phyloP scores from a whole-genome alignment of 2,113 vertebrate species.

The Halcyon malimbica region DNA sequence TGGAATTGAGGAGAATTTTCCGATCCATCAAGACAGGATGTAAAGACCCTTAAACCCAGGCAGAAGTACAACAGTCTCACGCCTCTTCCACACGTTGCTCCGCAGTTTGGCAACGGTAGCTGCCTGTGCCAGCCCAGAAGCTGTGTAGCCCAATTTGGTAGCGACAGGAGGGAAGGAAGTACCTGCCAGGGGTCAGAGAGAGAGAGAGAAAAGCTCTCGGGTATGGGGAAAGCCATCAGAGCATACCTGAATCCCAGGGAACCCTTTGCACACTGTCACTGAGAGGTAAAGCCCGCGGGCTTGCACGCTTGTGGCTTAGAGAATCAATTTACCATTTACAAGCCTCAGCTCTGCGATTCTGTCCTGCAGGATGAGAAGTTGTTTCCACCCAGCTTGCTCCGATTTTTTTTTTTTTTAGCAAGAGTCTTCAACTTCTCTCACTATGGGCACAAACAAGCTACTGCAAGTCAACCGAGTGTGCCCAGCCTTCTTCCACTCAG shows the following conservation, averaged over 20 bases:
- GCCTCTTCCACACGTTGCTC: not conserved
- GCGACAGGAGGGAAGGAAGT: not conserved
- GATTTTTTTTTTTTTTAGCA: slow-evolving; percentile 19
- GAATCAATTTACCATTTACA: not conserved
- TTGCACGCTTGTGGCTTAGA: not conserved
- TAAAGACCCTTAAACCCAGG: not conserved
- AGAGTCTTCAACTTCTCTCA: not conserved
- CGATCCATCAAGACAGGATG: not conserved
- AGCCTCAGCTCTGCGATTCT: not conserved
- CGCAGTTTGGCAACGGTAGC: not conserved
- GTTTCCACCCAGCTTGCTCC: not conserved
- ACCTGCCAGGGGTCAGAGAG: not conserved
- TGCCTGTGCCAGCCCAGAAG: not conserved
- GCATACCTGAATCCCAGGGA: not conserved
- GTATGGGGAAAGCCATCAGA: not conserved
- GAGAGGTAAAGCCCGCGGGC: not conserved
- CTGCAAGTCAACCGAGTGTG: not conserved
- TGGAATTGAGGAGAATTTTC: not conserved
- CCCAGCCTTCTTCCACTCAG: not conserved
- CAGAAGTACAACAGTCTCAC: not conserved
- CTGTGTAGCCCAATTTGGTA: not conserved
- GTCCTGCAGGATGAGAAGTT: not conserved
- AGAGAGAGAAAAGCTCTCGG: not conserved
- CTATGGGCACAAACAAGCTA: not conserved
- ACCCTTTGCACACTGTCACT: not conserved